phyloP scores from a whole-genome alignment of 2,797 vertebrate species.

The Takifugu ocellatus region DNA sequence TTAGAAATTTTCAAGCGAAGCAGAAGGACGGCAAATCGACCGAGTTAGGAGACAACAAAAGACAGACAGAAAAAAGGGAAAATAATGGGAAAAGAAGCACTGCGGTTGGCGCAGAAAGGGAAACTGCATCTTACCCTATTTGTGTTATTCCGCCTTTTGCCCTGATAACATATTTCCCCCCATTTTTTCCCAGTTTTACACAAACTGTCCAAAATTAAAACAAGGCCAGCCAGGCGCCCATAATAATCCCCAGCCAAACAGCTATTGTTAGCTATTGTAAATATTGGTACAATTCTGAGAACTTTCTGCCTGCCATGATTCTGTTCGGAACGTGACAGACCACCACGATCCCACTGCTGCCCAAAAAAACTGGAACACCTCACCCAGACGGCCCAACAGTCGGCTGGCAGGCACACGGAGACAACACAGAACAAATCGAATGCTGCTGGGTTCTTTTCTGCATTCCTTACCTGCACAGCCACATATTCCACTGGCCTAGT shows the following conservation, averaged over 20 bases:
- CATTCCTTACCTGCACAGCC: slow-evolving; percentile 29
- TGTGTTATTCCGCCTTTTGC: slow-evolving; percentile 1
- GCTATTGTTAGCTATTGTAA: slow-evolving; percentile 57
- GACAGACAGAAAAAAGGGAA: slow-evolving; percentile 2
- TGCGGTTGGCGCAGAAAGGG: slow-evolving; percentile 4
- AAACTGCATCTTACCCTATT: slow-evolving; percentile 12
- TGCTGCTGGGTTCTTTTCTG: slow-evolving; percentile 9
- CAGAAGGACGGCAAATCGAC: slow-evolving; percentile 4
- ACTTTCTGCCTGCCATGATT: slow-evolving; percentile 29
- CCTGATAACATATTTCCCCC: slow-evolving; percentile 35
- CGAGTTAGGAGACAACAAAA: slow-evolving; percentile 5
- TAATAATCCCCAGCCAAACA: slow-evolving; percentile 35
- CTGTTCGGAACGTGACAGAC: slow-evolving; percentile 40
- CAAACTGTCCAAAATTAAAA: slow-evolving; percentile 20
- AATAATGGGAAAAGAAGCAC: not conserved
- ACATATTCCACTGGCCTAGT: slow-evolving; percentile 23
- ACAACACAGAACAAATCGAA: slow-evolving; percentile 28
- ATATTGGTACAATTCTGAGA: slow-evolving; percentile 60
- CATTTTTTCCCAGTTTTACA: slow-evolving; percentile 23
- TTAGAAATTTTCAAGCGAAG: slow-evolving; percentile 11
- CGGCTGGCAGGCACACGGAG: slow-evolving; percentile 22
- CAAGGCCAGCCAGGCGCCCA: slow-evolving; percentile 2
- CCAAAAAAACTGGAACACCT: slow-evolving; percentile 43
- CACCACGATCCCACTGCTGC: slow-evolving; percentile 9
- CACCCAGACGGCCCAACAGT: slow-evolving; percentile 33